Base-by-base conservation (phyloP, 2,797 vertebrate species). In the Acanthurus tractus region DNA sequence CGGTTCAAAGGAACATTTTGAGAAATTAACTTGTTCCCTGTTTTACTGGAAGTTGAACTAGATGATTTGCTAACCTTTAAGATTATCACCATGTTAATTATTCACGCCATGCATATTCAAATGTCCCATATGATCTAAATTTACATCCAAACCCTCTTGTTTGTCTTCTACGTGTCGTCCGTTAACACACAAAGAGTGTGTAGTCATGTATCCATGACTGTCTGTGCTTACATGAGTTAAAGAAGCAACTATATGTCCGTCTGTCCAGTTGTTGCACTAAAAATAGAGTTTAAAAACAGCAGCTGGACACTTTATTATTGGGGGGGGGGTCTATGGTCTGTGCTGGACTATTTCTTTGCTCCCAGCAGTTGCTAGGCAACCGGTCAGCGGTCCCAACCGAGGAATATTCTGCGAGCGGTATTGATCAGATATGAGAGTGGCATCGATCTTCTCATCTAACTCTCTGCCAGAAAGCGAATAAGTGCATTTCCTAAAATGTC, bases 341-440 rank as follows among this genome's bases (percentile, higher is more conserved):
- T 38, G 18, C 46, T 17, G 7, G 18, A 38, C 14, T 53, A 1
- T 66, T 29, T n/a, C 22, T 44, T 25, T 6, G 14, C 22, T 50
- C 34, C 7, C 34, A 52, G 48, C 48, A 40, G 34, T 65, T 40
- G 36, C 34, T 49, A 53, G 63, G 63, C 36, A 65, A 65, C 63
- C 20, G 18, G 48, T 50, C 15, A 58, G 22, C 17, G 53, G 53
- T 52, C 45, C 54, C 45, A 34, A 18, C 20, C 3, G 38, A 65
- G 45, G 15, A 23, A n/a, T 29, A 22, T 13, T 57, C 61, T 1
- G 29, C 17, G 52, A n/a, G 14, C 7, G 34, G 17, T 50, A 64
- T 57, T 38, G 48, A 59, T 58, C 45, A 18, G 54, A 52, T 53
- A 36, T 46, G 18, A 67, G 29, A 55, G 73, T 15, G 23, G 14